Base-by-base conservation (phyloP, 2,888 invertebrate species). In the Folsomia manolachei region DNA sequence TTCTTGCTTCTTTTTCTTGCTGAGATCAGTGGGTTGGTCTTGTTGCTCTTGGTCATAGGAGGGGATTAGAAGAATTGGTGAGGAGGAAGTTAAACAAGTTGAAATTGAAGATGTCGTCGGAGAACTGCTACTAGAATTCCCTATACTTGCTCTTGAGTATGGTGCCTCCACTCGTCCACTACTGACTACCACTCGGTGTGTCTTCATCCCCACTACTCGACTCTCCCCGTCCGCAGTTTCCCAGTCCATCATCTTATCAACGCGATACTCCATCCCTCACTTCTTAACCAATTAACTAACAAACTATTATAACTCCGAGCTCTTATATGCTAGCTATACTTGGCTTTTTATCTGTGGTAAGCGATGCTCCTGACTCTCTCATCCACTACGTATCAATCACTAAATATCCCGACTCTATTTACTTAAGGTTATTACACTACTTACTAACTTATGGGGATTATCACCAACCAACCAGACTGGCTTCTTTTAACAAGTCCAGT, bases 21-120 rank as follows among this genome's bases (percentile, higher is more conserved):
- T 74, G 76, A 76, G 76, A 76, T 76, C 75, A 73, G 73, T 75
- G 66, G 75, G 73, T 66, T 73, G 69, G 71, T 68, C 73, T 61
- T 73, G 70, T 68, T 73, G 70, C 73, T 71, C 70, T 68, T 73
- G 71, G 71, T 25, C 25, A 18, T 63, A 18, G 23, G 18, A 19
- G 7, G 24, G 11, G 9, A 60, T 21, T 60, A 60, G 21, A 7
- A 24, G 24, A 63, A 24, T 23, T 11, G 63, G 63, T 7, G 63
- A 63, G 24, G 63, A 63, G 7, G 25, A 2, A 7, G 24, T 7
- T 23, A 24, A 63, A 24, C 7, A 39, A 39, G 39, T 9, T 39
- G 39, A 39, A 39, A 39, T 39, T 39, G 39, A 14, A 4, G 39
- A 39, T 9, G 39, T 39, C 39, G 39, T 39, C 39, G 14, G 51